These are phyloP conservation scores for Tetranychus piercei DNA, from an alignment of 2,888 invertebrate species.

Conservation along the genomic window DNA sequence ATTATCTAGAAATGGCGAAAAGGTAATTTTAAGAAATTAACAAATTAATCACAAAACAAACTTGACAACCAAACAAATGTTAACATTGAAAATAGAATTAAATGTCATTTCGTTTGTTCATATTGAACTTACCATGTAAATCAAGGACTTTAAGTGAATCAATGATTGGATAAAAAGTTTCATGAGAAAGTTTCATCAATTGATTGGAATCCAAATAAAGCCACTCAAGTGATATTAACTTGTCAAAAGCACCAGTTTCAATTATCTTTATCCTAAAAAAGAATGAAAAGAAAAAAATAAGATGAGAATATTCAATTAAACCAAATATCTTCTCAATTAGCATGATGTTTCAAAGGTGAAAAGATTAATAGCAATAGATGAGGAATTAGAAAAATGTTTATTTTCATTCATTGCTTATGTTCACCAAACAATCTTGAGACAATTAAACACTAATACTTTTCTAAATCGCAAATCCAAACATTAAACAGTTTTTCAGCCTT, in stretches of 20 bases:
- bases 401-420: no score
- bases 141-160: conserved; percentile 70
- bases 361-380: no score
- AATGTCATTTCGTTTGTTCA: background rate
- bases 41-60: conserved; percentile 10
- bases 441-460: no score
- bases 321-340: no score
- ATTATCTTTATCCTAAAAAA: conserved; percentile 53
- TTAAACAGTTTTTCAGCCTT: no score
- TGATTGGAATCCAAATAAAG: conserved; percentile 73
- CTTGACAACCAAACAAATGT: background rate
- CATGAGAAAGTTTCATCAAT: conserved; percentile 58
- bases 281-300: background rate
- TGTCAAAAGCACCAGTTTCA: conserved; percentile 66
- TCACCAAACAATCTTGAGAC: no score
- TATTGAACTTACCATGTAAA: conserved; percentile 51
- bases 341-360: no score
- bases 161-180: conserved; percentile 68
- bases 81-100: background rate
- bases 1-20: conserved; percentile 46
- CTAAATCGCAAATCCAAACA: no score
- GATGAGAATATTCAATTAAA: no score
- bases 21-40: background rate
- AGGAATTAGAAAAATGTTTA: no score
- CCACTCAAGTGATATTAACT: conserved; percentile 70